Percentiles rank a stretch among this genome's conserved stretches.
Evolutionary conservation across 2,797 vertebrate genomes (phyloP).

Genomic region (Melanotaenia trifasciata): DNA sequence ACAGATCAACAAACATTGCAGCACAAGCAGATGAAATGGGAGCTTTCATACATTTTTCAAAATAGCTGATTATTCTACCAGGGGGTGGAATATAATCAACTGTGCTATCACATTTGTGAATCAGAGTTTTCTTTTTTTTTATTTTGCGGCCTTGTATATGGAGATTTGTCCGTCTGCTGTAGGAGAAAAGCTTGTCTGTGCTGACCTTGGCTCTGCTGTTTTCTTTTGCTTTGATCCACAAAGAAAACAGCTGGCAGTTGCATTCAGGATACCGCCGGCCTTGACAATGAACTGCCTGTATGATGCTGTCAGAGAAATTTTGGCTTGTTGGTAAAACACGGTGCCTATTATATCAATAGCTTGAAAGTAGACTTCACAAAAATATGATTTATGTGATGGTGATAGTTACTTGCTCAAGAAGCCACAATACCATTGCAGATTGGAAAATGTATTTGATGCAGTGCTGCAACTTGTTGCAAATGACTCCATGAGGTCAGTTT

Average conservation of each 20-base stretch:
- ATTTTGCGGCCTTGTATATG: conserved; percentile 44
- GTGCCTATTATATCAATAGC: conserved; percentile 74
- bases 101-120: conserved; percentile 46
- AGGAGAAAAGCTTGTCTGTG: conserved; percentile 73
- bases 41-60: conserved; percentile 55
- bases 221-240: conserved; percentile 83
- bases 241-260: conserved; percentile 84
- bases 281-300: conserved; percentile 80
- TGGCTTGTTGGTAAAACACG: conserved; percentile 73
- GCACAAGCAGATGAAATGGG: conserved; percentile 41
- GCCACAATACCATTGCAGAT: conserved; percentile 25
- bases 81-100: conserved; percentile 65
- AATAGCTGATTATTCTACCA: conserved; percentile 53
- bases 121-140: conserved; percentile 41
- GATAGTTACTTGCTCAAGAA: conserved; percentile 7
- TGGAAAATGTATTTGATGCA: conserved; percentile 30
- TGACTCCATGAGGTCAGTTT: conserved; percentile 48
- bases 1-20: conserved; percentile 46
- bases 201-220: conserved; percentile 80
- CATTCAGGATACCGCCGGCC: conserved; percentile 72
- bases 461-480: conserved; percentile 32
- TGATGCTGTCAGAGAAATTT: conserved; percentile 81
- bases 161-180: conserved; percentile 65
- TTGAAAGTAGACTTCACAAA: conserved; percentile 46
- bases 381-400: conserved; percentile 27